Evolutionary conservation across 1,140 invertebrate species (phyloP), one percentile per base, ranked within the genome.

Genomic region (Macrobrachium nipponense): DNA sequence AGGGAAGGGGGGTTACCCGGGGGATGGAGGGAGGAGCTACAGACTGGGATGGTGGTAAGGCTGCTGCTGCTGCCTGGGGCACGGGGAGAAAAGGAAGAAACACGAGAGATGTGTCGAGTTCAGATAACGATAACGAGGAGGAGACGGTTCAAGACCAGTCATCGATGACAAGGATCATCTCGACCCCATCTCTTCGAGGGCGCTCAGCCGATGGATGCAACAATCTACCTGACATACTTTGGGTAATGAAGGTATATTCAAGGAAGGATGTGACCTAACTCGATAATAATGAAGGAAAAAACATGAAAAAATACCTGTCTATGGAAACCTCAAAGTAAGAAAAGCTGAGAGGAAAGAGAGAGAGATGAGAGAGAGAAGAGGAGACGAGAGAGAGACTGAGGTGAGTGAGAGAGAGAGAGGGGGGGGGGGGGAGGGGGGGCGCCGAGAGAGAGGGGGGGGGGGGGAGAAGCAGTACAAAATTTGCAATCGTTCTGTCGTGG

Each of bases 371-470:
- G 27, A 44, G 60, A 66, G 20, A 61, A n/a, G n/a, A n/a, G n/a
- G n/a, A n/a, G n/a, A n/a, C n/a, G 23, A 66, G 78, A 66, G 61
- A 66, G 61, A 44, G 78, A 66, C n/a, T n/a, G n/a, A n/a, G n/a
- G n/a, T n/a, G 61, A 66, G 61, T n/a, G 78, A 27, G 23, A 27
- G 20, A 61, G 78, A 43, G 27, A 61, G 77, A 80, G 77, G 66
- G 77, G 44, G 77, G 66, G 77, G 44, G 77, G 66, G 77, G 66
- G 77, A 43, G 61, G 61, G 77, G 61, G 61, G 36, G 36, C n/a
- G n/a, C n/a, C n/a, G n/a, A 80, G 77, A 66, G 77, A 80, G 77
- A 66, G 77, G 66, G 77, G 66, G 77, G 36, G 61, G 61, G 77
- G 61, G 61, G 36, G 36, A 27, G 59, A 27, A 20, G 15, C 18